phyloP scores from a whole-genome alignment of 2,797 vertebrate species.

The Dermochelys coriacea region DNA sequence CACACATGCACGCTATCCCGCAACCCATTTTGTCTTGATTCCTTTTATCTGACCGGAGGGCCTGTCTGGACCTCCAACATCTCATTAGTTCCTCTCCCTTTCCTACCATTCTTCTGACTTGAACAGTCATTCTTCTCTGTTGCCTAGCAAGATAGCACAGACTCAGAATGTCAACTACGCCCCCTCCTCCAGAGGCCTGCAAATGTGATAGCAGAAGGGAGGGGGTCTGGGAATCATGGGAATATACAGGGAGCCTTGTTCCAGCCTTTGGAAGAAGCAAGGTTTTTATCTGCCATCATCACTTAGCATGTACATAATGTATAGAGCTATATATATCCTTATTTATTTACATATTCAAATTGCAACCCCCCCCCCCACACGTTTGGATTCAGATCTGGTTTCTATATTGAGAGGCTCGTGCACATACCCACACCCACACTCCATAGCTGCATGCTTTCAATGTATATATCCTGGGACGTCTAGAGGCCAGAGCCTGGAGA shows the following conservation, averaged over 20 bases:
- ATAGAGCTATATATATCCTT: conserved; percentile 23
- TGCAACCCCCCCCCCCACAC: neutral
- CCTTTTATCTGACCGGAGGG: neutral
- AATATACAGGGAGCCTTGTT: conserved; percentile 21
- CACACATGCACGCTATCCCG: too few species aligned
- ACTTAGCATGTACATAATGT: conserved; percentile 63
- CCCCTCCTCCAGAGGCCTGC: conserved; percentile 66
- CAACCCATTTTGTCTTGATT: neutral
- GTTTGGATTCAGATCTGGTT: conserved; percentile 34
- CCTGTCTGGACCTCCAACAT: conserved; percentile 43
- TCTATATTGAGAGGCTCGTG: conserved; percentile 52
- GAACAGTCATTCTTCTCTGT: conserved; percentile 77
- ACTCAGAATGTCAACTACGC: conserved; percentile 72
- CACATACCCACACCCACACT: neutral
- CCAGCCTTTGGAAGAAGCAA: conserved; percentile 41
- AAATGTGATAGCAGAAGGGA: conserved; percentile 43
- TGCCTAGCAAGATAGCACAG: conserved; percentile 76
- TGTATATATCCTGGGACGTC: conserved; percentile 45
- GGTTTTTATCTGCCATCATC: conserved; percentile 55
- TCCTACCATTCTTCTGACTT: conserved; percentile 59
- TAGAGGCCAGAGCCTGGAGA: conserved; percentile 53
- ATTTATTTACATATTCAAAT: conserved; percentile 74
- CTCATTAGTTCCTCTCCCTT: conserved; percentile 62
- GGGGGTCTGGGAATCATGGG: neutral
- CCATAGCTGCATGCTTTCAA: conserved; percentile 33